These are phyloP conservation scores for Leptosomus discolor DNA, from an alignment of 2,113 vertebrate genomes.

Conservation along the genomic window DNA sequence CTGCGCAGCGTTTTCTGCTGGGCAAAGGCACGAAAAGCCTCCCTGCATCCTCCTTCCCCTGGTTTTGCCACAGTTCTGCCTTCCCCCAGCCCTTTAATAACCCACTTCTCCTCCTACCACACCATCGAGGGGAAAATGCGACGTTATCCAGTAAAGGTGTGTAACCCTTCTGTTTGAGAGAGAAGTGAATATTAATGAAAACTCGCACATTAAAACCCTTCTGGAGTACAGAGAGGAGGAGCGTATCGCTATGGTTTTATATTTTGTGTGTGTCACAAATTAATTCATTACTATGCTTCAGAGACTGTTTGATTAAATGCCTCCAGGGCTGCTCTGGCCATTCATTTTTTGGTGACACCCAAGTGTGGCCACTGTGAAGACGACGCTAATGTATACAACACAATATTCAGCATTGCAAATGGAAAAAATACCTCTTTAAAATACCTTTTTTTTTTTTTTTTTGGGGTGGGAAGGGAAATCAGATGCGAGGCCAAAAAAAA, in stretches of 20 bases:
- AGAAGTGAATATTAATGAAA: not conserved
- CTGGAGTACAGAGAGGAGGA: not conserved
- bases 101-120: not conserved
- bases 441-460: not conserved
- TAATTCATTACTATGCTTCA: not conserved
- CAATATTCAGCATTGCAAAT: not conserved
- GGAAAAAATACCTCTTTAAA: not conserved
- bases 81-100: not conserved
- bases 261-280: not conserved
- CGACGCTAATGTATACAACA: not conserved
- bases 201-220: not conserved
- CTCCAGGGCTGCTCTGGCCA: not conserved
- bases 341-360: not conserved
- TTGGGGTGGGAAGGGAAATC: not conserved
- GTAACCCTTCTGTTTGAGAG: not conserved
- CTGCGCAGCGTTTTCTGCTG: not conserved
- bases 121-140: accelerated
- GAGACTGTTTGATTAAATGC: not conserved
- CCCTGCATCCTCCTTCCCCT: not conserved
- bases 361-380: not conserved
- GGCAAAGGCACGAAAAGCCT: not conserved
- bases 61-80: not conserved
- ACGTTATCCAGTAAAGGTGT: not conserved
- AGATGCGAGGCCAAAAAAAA: not conserved
- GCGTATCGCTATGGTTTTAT: not conserved